Percentiles rank a stretch among this genome's conserved stretches.
Conservation (phyloP, 2,888 invertebrate species). For the Danaus chrysippus region DNA sequence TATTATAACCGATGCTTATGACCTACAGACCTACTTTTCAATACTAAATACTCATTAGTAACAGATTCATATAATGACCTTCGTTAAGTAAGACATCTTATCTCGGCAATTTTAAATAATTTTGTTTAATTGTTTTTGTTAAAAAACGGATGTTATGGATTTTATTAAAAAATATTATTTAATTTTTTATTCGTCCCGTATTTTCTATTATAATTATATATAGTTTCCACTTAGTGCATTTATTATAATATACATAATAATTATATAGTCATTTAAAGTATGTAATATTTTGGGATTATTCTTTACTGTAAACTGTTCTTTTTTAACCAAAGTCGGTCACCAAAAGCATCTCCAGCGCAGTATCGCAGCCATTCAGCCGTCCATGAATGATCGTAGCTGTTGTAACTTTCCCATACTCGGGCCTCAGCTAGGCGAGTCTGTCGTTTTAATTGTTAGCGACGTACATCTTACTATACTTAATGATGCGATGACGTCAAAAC, state of each 20-base stretch:
- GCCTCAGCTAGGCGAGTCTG: constrained; percentile 52
- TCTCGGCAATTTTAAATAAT: neutral
- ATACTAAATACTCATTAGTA: constrained; percentile 13
- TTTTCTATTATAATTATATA: too few relatives aligned
- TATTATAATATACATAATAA: too few relatives aligned
- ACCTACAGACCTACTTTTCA: constrained; percentile 25
- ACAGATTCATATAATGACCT: constrained; percentile 16
- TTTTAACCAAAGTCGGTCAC: neutral
- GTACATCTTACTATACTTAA: constrained; percentile 10
- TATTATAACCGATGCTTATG: constrained; percentile 12
- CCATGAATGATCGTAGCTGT: constrained; percentile 73
- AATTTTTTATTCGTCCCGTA: too few relatives aligned
- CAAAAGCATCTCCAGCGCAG: constrained; percentile 46
- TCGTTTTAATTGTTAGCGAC: constrained; percentile 10
- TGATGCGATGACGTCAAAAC: neutral
- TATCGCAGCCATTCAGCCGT: constrained; percentile 72
- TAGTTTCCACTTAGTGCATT: too few relatives aligned
- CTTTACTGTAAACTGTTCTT: neutral
- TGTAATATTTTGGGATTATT: neutral
- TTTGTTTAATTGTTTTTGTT: too few relatives aligned
- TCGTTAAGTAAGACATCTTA: constrained; percentile 10
- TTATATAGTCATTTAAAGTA: too few relatives aligned
- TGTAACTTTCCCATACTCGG: constrained; percentile 72
- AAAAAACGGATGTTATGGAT: too few relatives aligned
- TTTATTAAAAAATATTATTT: too few relatives aligned